phyloP scores from a whole-genome alignment of 2,888 invertebrate genomes.

The Nycteola revayana region DNA sequence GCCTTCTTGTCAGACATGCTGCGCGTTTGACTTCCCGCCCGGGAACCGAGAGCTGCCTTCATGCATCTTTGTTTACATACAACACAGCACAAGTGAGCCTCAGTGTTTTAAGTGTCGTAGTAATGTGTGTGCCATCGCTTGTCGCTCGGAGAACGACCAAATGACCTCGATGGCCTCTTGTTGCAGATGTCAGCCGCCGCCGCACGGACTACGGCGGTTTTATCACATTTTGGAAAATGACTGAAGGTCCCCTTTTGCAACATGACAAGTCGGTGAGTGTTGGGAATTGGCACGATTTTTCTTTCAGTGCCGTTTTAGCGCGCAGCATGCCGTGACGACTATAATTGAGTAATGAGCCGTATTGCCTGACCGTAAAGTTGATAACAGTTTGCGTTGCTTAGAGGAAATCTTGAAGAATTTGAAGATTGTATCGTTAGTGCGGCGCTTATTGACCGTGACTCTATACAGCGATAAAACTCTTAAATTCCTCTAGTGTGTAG shows the following conservation, averaged over 20 bases:
- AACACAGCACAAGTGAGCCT: constrained; percentile 68
- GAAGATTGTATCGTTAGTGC: constrained; percentile 19
- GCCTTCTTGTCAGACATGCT: constrained; percentile 61
- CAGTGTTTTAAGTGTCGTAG: constrained; percentile 26
- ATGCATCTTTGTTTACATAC: constrained; percentile 67
- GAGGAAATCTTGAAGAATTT: constrained; percentile 21
- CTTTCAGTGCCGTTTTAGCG: too few relatives aligned
- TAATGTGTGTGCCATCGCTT: constrained; percentile 22
- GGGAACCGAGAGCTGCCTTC: constrained; percentile 57
- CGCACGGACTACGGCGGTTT: constrained; percentile 75
- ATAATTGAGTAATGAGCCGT: constrained; percentile 5
- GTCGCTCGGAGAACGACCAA: constrained; percentile 37
- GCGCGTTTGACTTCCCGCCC: constrained; percentile 58
- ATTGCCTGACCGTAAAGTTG: constrained; percentile 13
- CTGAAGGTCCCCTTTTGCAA: constrained; percentile 66
- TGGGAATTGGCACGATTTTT: constrained; percentile 13
- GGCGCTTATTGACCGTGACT: constrained; percentile 36
- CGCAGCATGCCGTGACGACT: constrained; percentile 21
- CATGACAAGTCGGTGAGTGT: constrained; percentile 77
- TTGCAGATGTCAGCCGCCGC: constrained; percentile 78
- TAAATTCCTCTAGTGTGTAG: constrained; percentile 17
- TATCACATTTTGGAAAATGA: constrained; percentile 80
- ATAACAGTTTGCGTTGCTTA: constrained; percentile 13
- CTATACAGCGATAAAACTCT: constrained; percentile 23
- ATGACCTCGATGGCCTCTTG: constrained; percentile 71